phyloP scores from a whole-genome alignment of 2,113 vertebrate genomes.

The Cyanoramphus novaezelandiae region DNA sequence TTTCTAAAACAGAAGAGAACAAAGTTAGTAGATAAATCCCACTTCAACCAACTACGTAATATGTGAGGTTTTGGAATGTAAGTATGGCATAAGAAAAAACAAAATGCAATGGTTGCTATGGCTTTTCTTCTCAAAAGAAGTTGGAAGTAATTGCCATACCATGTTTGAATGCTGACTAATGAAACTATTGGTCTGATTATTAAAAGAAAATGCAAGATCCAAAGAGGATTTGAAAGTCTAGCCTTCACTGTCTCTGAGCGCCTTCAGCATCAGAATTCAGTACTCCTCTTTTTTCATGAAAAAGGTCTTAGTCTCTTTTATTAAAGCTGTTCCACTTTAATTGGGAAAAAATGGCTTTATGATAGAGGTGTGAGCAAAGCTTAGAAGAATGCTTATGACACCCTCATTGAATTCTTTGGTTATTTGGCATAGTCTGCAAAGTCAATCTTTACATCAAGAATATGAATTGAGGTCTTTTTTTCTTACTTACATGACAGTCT shows the following conservation, averaged over 20 bases:
- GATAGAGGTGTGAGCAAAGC: background rate
- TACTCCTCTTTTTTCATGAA: background rate
- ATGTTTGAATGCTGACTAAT: background rate
- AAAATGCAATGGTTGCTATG: background rate
- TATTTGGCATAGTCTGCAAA: background rate
- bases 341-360: background rate
- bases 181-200: background rate
- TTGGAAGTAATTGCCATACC: background rate
- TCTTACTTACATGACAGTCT: background rate
- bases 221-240: background rate
- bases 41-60: background rate
- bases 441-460: background rate
- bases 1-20: background rate
- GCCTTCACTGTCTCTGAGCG: background rate
- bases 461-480: background rate
- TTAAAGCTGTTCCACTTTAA: background rate
- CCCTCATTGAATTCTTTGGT: background rate
- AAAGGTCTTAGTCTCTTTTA: background rate
- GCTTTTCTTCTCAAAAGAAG: background rate
- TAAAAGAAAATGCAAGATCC: background rate
- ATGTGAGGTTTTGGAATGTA: background rate
- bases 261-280: background rate
- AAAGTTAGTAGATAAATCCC: background rate
- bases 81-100: background rate
- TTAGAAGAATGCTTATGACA: background rate